phyloP scores from a whole-genome alignment of 1,140 invertebrate genomes.

The Papilio xuthus region DNA sequence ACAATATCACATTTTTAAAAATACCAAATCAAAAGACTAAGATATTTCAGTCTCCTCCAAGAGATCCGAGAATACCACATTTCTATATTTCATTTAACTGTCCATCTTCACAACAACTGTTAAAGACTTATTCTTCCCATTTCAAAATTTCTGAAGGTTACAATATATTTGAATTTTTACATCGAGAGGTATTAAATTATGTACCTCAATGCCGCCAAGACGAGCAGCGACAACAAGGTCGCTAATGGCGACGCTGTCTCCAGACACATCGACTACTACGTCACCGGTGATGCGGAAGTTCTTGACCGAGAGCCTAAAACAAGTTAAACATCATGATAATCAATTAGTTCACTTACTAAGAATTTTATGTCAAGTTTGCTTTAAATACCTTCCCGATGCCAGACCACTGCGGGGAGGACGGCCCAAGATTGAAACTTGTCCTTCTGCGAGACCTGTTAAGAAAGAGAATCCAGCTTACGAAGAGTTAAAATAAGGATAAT shows the following conservation, averaged over 20 bases:
- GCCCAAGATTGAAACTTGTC: not conserved
- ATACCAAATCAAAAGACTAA: not conserved
- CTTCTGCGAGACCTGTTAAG: not conserved
- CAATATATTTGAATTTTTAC: not conserved
- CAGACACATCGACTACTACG: not conserved
- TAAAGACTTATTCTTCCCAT: too few species aligned
- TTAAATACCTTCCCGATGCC: not conserved
- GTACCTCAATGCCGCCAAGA: slow-evolving; percentile 7
- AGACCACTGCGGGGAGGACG: not conserved
- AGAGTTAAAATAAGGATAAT: not conserved
- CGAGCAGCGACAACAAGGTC: not conserved
- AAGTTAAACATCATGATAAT: not conserved
- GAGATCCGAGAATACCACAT: too few species aligned
- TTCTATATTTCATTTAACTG: too few species aligned
- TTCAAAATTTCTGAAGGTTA: not conserved
- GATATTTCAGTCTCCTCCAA: not conserved
- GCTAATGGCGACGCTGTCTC: not conserved
- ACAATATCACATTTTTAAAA: not conserved
- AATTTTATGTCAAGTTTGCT: not conserved
- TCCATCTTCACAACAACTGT: too few species aligned
- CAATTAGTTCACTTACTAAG: not conserved
- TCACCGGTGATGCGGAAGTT: slow-evolving; percentile 5
- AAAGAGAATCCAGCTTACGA: not conserved
- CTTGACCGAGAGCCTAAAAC: not conserved
- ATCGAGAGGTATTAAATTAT: not conserved